Evolutionary conservation across 2,888 invertebrate species (phyloP), one percentile per base, ranked within the genome.

Genomic region (Zygogramma bicolorata): DNA sequence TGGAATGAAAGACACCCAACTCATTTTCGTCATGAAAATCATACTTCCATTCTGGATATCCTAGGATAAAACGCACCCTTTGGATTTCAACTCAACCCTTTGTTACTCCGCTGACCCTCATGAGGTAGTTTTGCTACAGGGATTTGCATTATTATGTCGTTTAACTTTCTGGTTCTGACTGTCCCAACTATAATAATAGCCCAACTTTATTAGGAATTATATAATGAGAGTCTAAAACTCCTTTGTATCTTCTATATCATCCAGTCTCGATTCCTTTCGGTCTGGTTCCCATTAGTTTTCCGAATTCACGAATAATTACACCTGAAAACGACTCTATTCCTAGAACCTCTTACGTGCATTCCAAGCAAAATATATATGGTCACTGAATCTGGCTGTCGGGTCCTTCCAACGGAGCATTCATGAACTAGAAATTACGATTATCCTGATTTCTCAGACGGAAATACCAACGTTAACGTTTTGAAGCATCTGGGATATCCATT

Each of bases 361-460:
- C 7, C 25, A 4, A 53, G 25, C 13, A 27, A 53, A 27, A 53
- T 15, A 53, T 46, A 46, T 15, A n/a, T 13, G 53, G 53, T 53
- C 15, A 13, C 25, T 15, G 53, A n/a, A 0, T 27, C 25, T 53
- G 25, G 3, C 53, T n/a, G n/a, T 53, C 10, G 25, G 53, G 22
- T n/a, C 25, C 27, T 53, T 7, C n/a, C 27, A 53, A 53, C 53
- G 5, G 6, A 22, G 53, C 53, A 25, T 53, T 53, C 27, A 53
- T 53, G 53, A 53, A 53, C 27, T 53, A 22, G 25, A 27, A 25
- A 53, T 53, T 53, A 27, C 53, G 53, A 53, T 53, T 27, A 53
- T 53, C 53, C 53, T 53, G 53, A 53, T 53, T 53, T 27, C 27
- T 53, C 53, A 53, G 53, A 53, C 53, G 53, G 53, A 53, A 53